These are phyloP conservation scores for Nerophis lumbriciformis DNA, from an alignment of 2,113 vertebrate genomes.

Conservation along the genomic window DNA sequence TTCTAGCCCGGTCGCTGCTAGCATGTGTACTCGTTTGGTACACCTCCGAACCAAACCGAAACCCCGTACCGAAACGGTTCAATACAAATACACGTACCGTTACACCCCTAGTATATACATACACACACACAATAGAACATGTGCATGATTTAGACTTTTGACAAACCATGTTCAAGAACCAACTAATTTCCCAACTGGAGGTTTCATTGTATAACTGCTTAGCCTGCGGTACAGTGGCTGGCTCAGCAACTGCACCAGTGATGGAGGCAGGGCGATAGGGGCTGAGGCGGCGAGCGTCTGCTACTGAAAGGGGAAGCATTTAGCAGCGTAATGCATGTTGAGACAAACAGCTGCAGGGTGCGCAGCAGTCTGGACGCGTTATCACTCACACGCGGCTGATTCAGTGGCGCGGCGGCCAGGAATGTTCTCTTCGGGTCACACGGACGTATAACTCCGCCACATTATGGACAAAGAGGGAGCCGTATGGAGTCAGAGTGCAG, in stretches of 20 bases:
- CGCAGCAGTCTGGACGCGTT: slow-evolving; percentile 64
- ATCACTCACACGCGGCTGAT: slow-evolving; percentile 59
- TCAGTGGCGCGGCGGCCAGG: slow-evolving; percentile 50
- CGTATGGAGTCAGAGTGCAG: slow-evolving; percentile 29
- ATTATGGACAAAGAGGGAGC: slow-evolving; percentile 40
- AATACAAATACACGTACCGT: too few relatives aligned
- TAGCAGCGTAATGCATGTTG: slow-evolving; percentile 68
- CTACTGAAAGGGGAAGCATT: slow-evolving; percentile 63
- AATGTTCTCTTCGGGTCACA: slow-evolving; percentile 38
- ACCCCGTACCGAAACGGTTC: too few relatives aligned
- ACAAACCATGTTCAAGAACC: too few relatives aligned
- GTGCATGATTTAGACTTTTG: too few relatives aligned
- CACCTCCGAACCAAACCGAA: too few relatives aligned
- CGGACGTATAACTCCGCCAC: slow-evolving; percentile 40
- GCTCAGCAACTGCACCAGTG: slow-evolving; percentile 31
- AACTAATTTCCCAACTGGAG: too few relatives aligned
- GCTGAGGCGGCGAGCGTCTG: slow-evolving; percentile 57
- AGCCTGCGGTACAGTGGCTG: slow-evolving; percentile 36
- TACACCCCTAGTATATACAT: too few relatives aligned
- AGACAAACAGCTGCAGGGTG: slow-evolving; percentile 70
- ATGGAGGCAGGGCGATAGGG: slow-evolving; percentile 49
- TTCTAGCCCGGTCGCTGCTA: too few relatives aligned
- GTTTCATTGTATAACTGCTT: slow-evolving; percentile 21
- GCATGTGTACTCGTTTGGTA: too few relatives aligned
- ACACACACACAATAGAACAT: too few relatives aligned